Base-by-base conservation (phyloP, 2,888 invertebrate genomes). In the Dicranocentrus wangi region DNA sequence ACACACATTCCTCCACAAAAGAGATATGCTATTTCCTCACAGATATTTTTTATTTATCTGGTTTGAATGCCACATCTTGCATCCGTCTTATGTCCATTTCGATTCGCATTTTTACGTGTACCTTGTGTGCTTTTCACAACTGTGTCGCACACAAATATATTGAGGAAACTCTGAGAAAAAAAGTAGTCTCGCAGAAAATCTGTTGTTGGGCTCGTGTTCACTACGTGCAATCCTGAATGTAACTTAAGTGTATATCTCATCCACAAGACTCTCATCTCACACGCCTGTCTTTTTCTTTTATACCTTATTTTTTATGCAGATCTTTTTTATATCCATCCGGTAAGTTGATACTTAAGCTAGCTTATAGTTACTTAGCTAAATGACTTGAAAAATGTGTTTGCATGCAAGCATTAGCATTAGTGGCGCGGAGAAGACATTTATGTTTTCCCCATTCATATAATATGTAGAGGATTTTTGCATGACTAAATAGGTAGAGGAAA, bases 401-500 rank as follows among this genome's bases (percentile, higher is more conserved):
- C 61, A 61, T 51, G 27, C 72, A 51, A 21, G 63, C 65, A 55
- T 15, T 28, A 21, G 63, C 65, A 55, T 15, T 28, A 32, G 19
- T 28, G 23, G 53, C 39, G 25, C 25, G 53, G 58, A 47, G 53
- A 76, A 17, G 55, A 43, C 66, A 58, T 66, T 68, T 66, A 76
- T 66, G n/a, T 76, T 76, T 76, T 42, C 60, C 43, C 43, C 63
- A 63, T 58, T 63, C 39, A 8, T n/a, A 27, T 58, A n/a, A 8
- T 23, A 27, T 58, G 10, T 19, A 58, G 75, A 42, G 61, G 69
- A 69, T 69, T 77, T 61, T 77, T 69, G 76, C 69, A 77, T 77
- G 68, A 68, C 76, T 77, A 77, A 77, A 77, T 77, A 69, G 76
- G 76, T 61, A 65, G 61, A 7, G 21, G 13, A 43, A 42, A n/a